Base-by-base conservation (phyloP, 2,888 invertebrate genomes). In the Nomada ruficornis region DNA sequence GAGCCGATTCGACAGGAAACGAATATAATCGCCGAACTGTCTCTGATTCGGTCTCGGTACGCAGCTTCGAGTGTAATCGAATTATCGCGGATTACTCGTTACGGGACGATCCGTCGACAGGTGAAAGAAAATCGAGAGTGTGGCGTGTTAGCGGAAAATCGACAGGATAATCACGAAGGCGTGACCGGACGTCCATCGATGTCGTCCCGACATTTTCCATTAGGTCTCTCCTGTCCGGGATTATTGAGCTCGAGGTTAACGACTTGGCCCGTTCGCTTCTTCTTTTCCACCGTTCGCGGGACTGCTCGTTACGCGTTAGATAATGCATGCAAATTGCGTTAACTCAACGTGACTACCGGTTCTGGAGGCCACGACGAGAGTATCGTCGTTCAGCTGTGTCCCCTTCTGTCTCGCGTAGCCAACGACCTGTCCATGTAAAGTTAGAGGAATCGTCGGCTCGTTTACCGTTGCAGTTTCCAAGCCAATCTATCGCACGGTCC, bases 281-380 rank as follows among this genome's bases (percentile, higher is more conserved):
- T 63, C 70, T 80, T 72, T 83, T 64, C 57, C 47, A 57, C 62
- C 77, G 63, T 82, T 63, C 77, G 44, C 59, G 63, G 69, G 52
- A 59, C 75, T 54, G 77, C 79, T 88, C 85, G 89, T 84, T 86
- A 88, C 78, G 82, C 88, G 83, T 89, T 87, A 88, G 88, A 87
- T 91, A 91, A 91, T 90, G 87, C 91, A 91, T 91, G 91, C 89
- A 91, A 90, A 91, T 91, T 90, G 86, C 88, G 81, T 89, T 86
- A 90, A 87, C 86, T 85, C 85, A 88, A 87, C 89, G 86, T 88
- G 88, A 89, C 89, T 83, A 82, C 86, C 79, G 86, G 86, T 86
- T 86, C 83, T 69, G 79, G 82, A 84, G 79, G 74, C 52, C 55
- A 55, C 82, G 54, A 74, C 20, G 78, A 77, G 79, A 29, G 47